Evolutionary conservation across 2,888 invertebrate genomes (phyloP).

Genomic region (Strigamia maritima): DNA sequence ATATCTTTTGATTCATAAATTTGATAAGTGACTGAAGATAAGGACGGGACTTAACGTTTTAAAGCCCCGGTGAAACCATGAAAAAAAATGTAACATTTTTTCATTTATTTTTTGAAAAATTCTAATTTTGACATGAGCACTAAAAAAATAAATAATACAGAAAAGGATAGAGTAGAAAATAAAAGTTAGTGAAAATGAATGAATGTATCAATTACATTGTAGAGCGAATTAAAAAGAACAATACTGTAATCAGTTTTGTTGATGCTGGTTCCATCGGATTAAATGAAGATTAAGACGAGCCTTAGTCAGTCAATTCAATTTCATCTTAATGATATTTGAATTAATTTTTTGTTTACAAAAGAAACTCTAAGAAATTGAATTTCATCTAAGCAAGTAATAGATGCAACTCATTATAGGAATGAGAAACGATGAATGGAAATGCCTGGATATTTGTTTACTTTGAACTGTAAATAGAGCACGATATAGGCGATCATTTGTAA

Average conservation of each 20-base stretch:
- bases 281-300: too few relatives aligned
- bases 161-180: too few relatives aligned
- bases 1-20: neutral
- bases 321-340: neutral
- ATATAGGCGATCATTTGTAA: neutral
- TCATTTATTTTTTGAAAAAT: too few relatives aligned
- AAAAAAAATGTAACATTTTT: neutral
- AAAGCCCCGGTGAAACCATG: slow-evolving; percentile 8
- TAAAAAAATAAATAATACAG: too few relatives aligned
- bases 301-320: neutral
- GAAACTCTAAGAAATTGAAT: neutral
- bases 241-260: neutral
- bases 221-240: too few relatives aligned
- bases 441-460: slow-evolving; percentile 7
- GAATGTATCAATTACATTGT: too few relatives aligned
- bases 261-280: neutral
- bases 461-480: neutral
- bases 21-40: neutral
- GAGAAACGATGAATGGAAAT: slow-evolving; percentile 6
- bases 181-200: too few relatives aligned
- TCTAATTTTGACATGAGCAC: too few relatives aligned
- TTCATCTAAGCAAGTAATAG: slow-evolving; percentile 4
- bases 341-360: neutral
- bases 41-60: neutral
- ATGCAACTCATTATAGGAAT: neutral